Evolutionary conservation across 64 coral and sea anemone species (phyloP).

Genomic region (Astreopora myriophthalma): DNA sequence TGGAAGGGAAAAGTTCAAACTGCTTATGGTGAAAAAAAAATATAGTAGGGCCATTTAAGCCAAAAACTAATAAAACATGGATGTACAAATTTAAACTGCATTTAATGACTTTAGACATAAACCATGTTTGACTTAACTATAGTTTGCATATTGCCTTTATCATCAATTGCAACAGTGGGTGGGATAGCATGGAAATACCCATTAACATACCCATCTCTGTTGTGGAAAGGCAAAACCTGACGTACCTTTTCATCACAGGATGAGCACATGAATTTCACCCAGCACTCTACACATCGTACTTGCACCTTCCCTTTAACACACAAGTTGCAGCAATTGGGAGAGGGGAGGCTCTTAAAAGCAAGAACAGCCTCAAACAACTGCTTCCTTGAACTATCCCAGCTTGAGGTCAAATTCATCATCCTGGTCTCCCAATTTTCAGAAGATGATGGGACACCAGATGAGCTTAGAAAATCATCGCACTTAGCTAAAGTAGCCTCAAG

Average conservation of each 20-base stretch:
- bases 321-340: neutral
- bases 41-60: neutral
- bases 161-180: slow-evolving; percentile 1
- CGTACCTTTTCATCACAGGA: neutral
- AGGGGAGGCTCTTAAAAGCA: slow-evolving; percentile 5
- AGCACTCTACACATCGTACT: neutral
- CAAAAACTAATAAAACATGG: neutral
- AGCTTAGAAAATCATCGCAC: neutral
- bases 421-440: neutral
- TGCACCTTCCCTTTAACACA: neutral
- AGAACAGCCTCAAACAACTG: neutral
- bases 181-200: neutral
- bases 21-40: neutral
- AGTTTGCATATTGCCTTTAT: neutral
- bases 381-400: neutral
- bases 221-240: neutral
- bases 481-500: too few relatives aligned
- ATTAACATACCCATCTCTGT: neutral
- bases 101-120: neutral
- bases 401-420: neutral
- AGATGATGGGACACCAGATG: neutral
- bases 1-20: too few relatives aligned
- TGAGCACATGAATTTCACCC: neutral
- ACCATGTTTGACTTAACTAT: neutral
- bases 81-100: neutral